Conservation (phyloP, 2,113 vertebrate species). For the Paraplagusia blochii region DNA sequence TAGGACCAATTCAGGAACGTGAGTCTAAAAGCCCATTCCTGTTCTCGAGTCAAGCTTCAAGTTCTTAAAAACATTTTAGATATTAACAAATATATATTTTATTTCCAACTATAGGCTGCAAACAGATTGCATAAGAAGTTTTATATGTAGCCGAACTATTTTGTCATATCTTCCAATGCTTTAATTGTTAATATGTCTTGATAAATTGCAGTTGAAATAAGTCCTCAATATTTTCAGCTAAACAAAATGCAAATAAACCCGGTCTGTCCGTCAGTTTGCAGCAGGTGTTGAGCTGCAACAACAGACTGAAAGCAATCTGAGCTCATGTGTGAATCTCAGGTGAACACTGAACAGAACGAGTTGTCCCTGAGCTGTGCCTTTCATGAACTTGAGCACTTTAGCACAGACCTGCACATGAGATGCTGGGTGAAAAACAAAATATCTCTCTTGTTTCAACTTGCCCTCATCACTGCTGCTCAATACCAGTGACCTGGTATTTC, state of each 20-base stretch:
- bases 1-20: too few species aligned
- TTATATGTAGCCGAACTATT: too few species aligned
- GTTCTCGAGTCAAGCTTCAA: too few species aligned
- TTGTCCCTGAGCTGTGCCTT: conserved; percentile 7
- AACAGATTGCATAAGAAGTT: too few species aligned
- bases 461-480: background rate
- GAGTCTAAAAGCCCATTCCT: too few species aligned
- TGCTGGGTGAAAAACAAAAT: conserved; percentile 29
- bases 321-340: conserved; percentile 22
- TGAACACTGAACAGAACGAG: conserved; percentile 34
- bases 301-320: conserved; percentile 25
- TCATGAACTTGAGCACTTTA: conserved; percentile 7
- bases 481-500: conserved; percentile 34
- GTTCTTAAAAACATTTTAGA: too few species aligned
- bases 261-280: background rate
- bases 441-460: conserved; percentile 35
- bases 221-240: background rate
- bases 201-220: too few species aligned
- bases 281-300: background rate
- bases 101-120: too few species aligned
- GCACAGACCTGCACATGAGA: conserved; percentile 22
- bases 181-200: too few species aligned
- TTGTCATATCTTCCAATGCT: too few species aligned
- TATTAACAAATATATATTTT: too few species aligned
- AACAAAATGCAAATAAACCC: background rate